A percentile compares a stretch with the other conserved stretches of the same genome.
Conservation (phyloP, 30 jellyfish, hydroid and myxozoan genomes). For the Chironex yamaguchii region DNA sequence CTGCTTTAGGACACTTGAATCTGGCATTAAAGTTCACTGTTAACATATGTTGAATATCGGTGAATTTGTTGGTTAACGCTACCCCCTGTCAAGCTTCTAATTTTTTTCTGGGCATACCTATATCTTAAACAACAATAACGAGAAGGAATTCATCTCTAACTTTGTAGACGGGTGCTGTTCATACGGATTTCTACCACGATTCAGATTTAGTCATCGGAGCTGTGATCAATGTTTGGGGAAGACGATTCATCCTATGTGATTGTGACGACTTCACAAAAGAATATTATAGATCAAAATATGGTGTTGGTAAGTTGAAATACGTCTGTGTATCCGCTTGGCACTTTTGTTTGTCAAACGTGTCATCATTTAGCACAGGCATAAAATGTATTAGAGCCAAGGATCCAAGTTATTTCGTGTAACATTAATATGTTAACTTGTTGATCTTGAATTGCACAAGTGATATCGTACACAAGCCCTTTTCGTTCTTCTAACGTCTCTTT, state of each 20-base stretch:
- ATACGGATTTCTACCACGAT: constrained; percentile 90
- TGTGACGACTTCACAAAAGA: constrained; percentile 93
- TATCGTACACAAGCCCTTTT: no score
- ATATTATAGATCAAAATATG: constrained; percentile 76
- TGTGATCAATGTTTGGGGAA: constrained; percentile 92
- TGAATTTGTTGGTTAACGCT: no score
- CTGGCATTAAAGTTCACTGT: no score
- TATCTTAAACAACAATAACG: no score
- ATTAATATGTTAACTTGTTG: no score
- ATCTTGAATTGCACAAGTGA: no score
- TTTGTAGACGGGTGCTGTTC: constrained; percentile 91
- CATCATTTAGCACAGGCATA: background rate
- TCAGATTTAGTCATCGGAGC: constrained; percentile 86
- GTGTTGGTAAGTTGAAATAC: constrained; percentile 61
- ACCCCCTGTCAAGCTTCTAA: no score
- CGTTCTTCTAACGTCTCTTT: no score
- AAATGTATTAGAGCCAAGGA: background rate
- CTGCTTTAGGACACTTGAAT: no score
- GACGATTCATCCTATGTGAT: constrained; percentile 77
- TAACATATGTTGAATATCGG: no score
- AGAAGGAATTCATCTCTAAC: no score
- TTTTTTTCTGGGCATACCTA: no score
- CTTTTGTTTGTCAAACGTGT: background rate
- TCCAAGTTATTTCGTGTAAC: background rate
- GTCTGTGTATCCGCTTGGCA: background rate